These are phyloP conservation scores for Tanypteryx hageni DNA, from an alignment of 2,888 invertebrate species.

Conservation along the genomic window DNA sequence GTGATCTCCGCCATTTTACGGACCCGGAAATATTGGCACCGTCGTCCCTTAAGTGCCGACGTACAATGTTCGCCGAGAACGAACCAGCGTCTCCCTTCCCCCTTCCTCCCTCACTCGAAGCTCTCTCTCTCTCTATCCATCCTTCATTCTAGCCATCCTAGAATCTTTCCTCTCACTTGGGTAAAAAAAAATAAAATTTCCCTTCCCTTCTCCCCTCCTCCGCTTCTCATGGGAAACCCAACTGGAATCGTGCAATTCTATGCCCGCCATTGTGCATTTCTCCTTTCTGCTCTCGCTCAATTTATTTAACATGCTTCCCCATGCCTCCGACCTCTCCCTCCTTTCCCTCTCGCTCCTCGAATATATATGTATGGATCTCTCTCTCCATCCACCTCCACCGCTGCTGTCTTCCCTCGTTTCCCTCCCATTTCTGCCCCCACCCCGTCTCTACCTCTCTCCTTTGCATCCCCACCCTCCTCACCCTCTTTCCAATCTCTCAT, in stretches of 20 bases:
- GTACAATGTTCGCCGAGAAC: no score
- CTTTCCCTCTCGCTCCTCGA: not conserved
- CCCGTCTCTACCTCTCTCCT: no score
- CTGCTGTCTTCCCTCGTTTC: not conserved
- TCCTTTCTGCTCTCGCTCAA: slow-evolving; percentile 19
- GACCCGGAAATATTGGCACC: slow-evolving; percentile 21
- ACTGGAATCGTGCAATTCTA: not conserved
- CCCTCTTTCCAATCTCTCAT: not conserved
- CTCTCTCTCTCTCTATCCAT: not conserved
- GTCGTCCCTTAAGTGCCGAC: not conserved
- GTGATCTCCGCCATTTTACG: slow-evolving; percentile 24
- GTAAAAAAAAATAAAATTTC: not conserved
- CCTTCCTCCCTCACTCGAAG: not conserved
- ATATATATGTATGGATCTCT: slow-evolving; percentile 30
- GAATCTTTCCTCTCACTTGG: not conserved
- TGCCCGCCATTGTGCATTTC: not conserved
- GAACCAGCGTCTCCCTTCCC: not conserved
- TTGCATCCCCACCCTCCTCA: not conserved
- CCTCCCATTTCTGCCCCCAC: not conserved
- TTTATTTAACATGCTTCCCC: slow-evolving; percentile 21
- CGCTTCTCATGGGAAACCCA: not conserved
- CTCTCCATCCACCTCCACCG: not conserved
- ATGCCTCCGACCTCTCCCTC: not conserved
- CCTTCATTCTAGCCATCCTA: not conserved
- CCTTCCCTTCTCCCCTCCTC: not conserved